A percentile compares a stretch with the other conserved stretches of the same genome.
Evolutionary conservation across 2,113 vertebrate genomes (phyloP).

Genomic region (Sylvia atricapilla): DNA sequence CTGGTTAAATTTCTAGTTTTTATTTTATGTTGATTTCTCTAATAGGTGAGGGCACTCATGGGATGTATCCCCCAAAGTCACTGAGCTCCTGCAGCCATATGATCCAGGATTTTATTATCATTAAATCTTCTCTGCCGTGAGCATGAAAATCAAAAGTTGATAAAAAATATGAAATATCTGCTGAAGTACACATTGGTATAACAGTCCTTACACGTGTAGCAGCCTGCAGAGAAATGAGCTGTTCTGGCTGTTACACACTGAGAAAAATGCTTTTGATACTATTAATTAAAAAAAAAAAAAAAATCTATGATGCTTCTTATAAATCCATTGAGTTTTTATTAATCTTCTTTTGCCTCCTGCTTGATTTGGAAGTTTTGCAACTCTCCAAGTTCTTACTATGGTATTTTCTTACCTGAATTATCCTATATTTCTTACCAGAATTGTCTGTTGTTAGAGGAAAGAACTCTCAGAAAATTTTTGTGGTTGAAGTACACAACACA

Average conservation of each 20-base stretch:
- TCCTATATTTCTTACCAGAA: background rate
- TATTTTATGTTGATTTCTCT: background rate
- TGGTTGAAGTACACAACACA: background rate
- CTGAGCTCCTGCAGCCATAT: background rate
- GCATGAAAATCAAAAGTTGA: background rate
- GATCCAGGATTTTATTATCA: background rate
- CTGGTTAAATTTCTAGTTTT: background rate
- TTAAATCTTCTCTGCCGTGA: background rate
- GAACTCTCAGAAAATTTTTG: background rate
- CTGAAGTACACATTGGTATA: background rate
- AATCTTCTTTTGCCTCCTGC: background rate
- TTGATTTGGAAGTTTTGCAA: background rate
- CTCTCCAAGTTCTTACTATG: background rate
- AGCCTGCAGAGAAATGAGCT: background rate
- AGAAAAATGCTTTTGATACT: background rate
- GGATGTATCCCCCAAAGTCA: background rate
- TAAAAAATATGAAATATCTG: background rate
- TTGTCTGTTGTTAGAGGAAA: background rate
- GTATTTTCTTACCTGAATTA: background rate
- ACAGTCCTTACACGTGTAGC: rapidly evolving
- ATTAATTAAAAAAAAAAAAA: background rate
- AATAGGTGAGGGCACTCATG: rapidly evolving
- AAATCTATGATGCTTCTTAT: background rate
- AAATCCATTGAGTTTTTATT: background rate
- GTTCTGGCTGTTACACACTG: background rate